Base-by-base conservation (phyloP, 2,797 vertebrate genomes). In the Centroberyx gerrardi region DNA sequence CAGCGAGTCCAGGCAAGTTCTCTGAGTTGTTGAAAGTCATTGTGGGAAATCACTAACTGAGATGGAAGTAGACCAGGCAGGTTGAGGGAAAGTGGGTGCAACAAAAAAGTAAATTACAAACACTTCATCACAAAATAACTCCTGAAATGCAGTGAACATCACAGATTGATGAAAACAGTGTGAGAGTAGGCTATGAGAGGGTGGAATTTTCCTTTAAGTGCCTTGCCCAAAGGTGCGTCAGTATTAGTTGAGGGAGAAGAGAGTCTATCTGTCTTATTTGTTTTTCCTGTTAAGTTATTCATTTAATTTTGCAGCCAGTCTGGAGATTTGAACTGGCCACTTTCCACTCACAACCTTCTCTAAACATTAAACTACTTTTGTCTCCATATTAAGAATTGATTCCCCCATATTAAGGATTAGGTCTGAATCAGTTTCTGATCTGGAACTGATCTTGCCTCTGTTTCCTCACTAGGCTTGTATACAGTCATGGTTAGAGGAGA, bases 21-120 rank as follows among this genome's bases (percentile, higher is more conserved):
- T n/a, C n/a, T n/a, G n/a, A n/a, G n/a, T n/a, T n/a, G n/a, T n/a
- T n/a, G n/a, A n/a, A n/a, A n/a, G n/a, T n/a, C n/a, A n/a, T n/a
- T n/a, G n/a, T n/a, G n/a, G n/a, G n/a, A n/a, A n/a, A n/a, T n/a
- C n/a, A n/a, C n/a, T n/a, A n/a, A n/a, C n/a, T n/a, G n/a, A n/a
- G n/a, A n/a, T n/a, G n/a, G n/a, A n/a, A n/a, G 68, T 64, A 71
- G 77, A 80, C 1, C 8, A 48, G 61, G 69, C 65, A 67, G 69
- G 64, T 80, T 78, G 64, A 75, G 42, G 64, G 52, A 52, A 82
- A 83, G 80, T 33, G 28, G 56, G 68, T 0, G 2, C 61, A 72
- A 70, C 51, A 65, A 81, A 87, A 85, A 72, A 54, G 33, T 62
- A 68, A 86, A 78, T 83, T 56, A 70, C 58, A n/a, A 76, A 55